Conservation (phyloP, 2,113 vertebrate genomes). For the Danio rerio region DNA sequence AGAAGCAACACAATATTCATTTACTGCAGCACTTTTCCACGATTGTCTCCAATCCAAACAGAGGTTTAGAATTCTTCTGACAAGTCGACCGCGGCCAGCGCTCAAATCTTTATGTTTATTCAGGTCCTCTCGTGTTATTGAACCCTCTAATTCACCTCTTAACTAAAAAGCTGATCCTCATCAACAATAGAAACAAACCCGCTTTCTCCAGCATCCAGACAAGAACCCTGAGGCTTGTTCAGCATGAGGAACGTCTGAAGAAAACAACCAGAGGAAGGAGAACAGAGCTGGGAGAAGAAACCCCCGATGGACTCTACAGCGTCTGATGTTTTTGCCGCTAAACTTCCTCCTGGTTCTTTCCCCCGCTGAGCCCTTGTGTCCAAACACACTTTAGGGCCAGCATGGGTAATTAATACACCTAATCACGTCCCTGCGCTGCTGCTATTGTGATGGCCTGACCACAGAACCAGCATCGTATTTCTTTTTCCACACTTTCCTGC, state of each 20-base stretch:
- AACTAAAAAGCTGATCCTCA: slow-evolving; percentile 58
- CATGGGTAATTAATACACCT: slow-evolving; percentile 85
- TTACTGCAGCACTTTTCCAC: slow-evolving; percentile 15
- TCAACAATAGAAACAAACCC: slow-evolving; percentile 59
- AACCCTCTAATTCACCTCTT: slow-evolving; percentile 48
- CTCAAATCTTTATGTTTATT: slow-evolving; percentile 30
- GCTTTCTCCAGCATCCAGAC: slow-evolving; percentile 59
- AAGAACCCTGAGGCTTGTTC: slow-evolving; percentile 68
- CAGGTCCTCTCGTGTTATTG: slow-evolving; percentile 24
- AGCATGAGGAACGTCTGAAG: slow-evolving; percentile 64
- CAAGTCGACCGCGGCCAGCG: background rate
- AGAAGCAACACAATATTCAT: background rate
- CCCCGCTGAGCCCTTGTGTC: slow-evolving; percentile 49
- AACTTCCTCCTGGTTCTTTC: slow-evolving; percentile 67
- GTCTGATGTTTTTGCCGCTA: slow-evolving; percentile 69
- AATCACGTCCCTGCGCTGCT: slow-evolving; percentile 85
- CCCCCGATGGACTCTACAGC: slow-evolving; percentile 65
- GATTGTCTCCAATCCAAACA: slow-evolving; percentile 19
- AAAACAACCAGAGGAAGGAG: slow-evolving; percentile 72
- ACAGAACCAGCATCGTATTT: slow-evolving; percentile 84
- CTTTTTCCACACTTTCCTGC: slow-evolving; percentile 60
- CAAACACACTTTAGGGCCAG: slow-evolving; percentile 73
- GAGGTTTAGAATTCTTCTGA: background rate
- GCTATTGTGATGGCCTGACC: slow-evolving; percentile 84
- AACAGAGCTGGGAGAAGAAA: slow-evolving; percentile 64